These are phyloP conservation scores for Odobenus rosmarus DNA, from an alignment of 2,113 vertebrate species.

Conservation along the genomic window DNA sequence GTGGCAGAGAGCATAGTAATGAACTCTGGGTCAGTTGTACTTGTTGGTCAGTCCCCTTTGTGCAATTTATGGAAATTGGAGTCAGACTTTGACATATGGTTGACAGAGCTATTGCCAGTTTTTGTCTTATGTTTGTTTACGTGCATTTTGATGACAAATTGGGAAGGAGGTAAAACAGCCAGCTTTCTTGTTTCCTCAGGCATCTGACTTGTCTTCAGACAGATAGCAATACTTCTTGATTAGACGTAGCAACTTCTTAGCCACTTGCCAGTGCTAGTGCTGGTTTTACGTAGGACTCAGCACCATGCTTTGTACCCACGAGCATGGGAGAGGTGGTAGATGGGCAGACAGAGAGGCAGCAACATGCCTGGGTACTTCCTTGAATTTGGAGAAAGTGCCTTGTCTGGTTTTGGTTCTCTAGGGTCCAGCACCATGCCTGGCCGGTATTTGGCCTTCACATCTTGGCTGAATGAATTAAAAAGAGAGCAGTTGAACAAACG, in stretches of 20 bases:
- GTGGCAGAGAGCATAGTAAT: not conserved
- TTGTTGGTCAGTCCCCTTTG: not conserved
- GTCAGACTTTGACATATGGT: not conserved
- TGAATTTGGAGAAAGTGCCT: not conserved
- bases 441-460: not conserved
- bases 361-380: not conserved
- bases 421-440: not conserved
- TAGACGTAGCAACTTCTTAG: not conserved
- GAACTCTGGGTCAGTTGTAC: not conserved
- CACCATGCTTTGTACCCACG: not conserved
- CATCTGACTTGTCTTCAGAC: not conserved
- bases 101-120: not conserved
- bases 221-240: not conserved
- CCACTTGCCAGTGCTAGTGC: not conserved
- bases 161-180: not conserved
- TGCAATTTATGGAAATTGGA: not conserved
- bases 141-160: constrained; percentile 8
- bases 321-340: not conserved
- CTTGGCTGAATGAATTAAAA: constrained; percentile 2
- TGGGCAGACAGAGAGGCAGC: not conserved
- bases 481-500: not conserved
- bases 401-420: not conserved
- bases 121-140: not conserved
- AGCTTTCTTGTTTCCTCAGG: not conserved
- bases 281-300: not conserved